These are phyloP conservation scores for Hirudinaria manillensis DNA, from an alignment of 2,888 invertebrate genomes.

Conservation along the genomic window DNA sequence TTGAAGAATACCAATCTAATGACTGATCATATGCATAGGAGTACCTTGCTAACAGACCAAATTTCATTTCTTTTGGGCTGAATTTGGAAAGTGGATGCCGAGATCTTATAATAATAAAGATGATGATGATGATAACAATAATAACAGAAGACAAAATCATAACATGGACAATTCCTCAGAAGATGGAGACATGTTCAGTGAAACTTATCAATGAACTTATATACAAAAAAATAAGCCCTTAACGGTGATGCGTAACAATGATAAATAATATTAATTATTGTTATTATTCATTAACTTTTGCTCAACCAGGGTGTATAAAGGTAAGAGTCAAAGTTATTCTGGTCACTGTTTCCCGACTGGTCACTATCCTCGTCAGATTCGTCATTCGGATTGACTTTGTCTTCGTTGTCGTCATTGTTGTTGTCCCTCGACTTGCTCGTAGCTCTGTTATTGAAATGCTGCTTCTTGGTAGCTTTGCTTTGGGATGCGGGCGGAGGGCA, in stretches of 20 bases:
- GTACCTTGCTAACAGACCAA: no score
- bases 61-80: no score
- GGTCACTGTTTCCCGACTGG: background rate
- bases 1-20: no score
- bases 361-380: constrained; percentile 8
- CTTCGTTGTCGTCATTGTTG: background rate
- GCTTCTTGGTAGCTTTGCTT: background rate
- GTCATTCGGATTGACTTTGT: background rate
- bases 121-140: no score
- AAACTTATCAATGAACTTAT: no score
- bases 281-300: background rate
- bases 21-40: no score
- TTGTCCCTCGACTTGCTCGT: background rate
- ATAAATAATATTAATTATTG: background rate
- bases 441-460: background rate
- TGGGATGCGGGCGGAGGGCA: background rate
- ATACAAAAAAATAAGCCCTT: background rate
- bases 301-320: constrained; percentile 25
- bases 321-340: constrained; percentile 4
- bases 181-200: no score
- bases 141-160: no score
- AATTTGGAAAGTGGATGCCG: no score
- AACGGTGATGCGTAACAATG: background rate
- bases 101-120: no score
- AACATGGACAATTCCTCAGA: no score